Base-by-base conservation (phyloP, 2,113 vertebrate species). In the Girardinichthys multiradiatus region DNA sequence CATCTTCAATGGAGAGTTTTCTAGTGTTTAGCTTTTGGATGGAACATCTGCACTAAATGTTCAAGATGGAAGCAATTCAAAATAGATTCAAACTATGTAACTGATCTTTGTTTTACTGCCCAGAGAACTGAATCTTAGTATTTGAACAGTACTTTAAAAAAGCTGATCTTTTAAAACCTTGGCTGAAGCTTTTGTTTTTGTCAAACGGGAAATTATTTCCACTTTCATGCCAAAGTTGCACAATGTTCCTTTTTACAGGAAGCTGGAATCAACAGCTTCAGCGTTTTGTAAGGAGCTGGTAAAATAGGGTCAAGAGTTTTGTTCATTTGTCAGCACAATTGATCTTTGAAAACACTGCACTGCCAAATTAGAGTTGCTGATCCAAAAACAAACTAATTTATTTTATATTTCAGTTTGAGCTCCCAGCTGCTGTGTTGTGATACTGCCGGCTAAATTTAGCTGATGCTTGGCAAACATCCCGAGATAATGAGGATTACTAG, bases 401-500 rank as follows among this genome's bases (percentile, higher is more conserved):
- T n/a, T 54, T 10, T 2, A 54, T n/a, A 54, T 54, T 54, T 54
- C 15, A n/a, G 9, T 51, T n/a, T 51, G 48, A 8, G 5, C 48
- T 51, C 7, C 21, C 48, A 24, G 21, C 48, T 54, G 10, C 21
- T 54, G 8, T 10, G 24, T 54, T 10, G 9, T 17, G 29, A 45
- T 2, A 70, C 14, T 28, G 51, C 29, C 27, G 8, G 71, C 58
- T 72, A 87, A 77, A 84, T 71, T 76, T 77, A 87, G 76, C 48
- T 6, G 2, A 51, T 35, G 7, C 8, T 26, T 27, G 35, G 66
- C 45, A 67, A 54, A 37, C 28, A 54, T 71, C 64, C 71, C 21
- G 59, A 28, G 61, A 28, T 27, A 65, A 58, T 24, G 17, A 62
- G 64, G 90, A 91, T 92, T 92, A 91, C 24, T 24, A 37, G 61